phyloP scores from a whole-genome alignment of 2,888 invertebrate genomes.

The Morpho achilles region DNA sequence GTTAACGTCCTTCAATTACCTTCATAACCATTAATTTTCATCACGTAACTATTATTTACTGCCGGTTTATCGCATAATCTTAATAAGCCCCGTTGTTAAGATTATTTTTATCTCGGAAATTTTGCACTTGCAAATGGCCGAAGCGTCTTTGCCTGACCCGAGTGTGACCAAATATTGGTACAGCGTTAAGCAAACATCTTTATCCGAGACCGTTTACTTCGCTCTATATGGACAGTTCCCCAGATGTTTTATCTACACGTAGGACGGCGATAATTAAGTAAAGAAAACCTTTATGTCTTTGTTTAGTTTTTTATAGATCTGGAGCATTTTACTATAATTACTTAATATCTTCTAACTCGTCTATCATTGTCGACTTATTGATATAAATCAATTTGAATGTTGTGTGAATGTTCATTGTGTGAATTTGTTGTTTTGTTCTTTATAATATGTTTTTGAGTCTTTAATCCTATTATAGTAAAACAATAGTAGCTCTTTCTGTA shows the following conservation, averaged over 20 bases:
- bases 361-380: too few relatives aligned
- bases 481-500: too few relatives aligned
- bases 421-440: too few relatives aligned
- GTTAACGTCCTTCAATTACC: constrained; percentile 1
- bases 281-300: constrained; percentile 9
- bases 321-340: neutral
- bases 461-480: too few relatives aligned
- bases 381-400: too few relatives aligned
- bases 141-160: constrained; percentile 62
- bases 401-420: too few relatives aligned
- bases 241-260: constrained; percentile 26
- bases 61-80: constrained; percentile 56
- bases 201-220: constrained; percentile 65
- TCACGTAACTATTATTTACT: constrained; percentile 33
- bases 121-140: constrained; percentile 73
- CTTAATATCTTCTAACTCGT: too few relatives aligned
- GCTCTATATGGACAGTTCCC: constrained; percentile 43
- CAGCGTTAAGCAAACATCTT: constrained; percentile 61
- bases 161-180: constrained; percentile 71
- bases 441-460: too few relatives aligned
- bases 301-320: neutral
- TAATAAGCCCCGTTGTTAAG: constrained; percentile 51
- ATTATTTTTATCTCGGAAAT: constrained; percentile 74
- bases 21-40: constrained; percentile 9
- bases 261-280: constrained; percentile 17